A percentile compares a stretch with the other conserved stretches of the same genome.
Evolutionary conservation across 2,113 vertebrate genomes (phyloP).

Genomic region (Microcebus lehilahytsara): DNA sequence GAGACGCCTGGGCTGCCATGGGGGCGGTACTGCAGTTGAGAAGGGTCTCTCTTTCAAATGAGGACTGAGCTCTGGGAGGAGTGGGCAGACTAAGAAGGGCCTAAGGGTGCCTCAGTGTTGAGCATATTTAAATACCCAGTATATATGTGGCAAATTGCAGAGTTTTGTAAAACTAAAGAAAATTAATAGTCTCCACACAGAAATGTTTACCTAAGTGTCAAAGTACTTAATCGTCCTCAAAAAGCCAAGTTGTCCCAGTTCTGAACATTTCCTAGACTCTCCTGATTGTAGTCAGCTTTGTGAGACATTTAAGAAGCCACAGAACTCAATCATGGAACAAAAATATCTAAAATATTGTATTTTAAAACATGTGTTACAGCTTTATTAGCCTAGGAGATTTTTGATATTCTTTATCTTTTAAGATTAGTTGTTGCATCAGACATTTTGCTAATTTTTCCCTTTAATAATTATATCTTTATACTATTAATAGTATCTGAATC

Average conservation of each 20-base stretch:
- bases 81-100: not conserved
- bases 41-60: not conserved
- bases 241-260: not conserved
- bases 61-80: not conserved
- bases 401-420: not conserved
- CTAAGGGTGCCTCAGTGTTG: not conserved
- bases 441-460: not conserved
- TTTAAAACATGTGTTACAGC: not conserved
- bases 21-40: not conserved
- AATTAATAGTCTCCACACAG: not conserved
- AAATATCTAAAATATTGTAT: not conserved
- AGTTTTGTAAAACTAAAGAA: constrained; percentile 16
- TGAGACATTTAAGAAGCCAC: not conserved
- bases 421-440: not conserved
- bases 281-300: not conserved
- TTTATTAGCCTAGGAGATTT: not conserved
- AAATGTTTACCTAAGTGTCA: not conserved
- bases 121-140: not conserved
- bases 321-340: not conserved
- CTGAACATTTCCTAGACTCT: not conserved
- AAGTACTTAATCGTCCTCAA: not conserved
- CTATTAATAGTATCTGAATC: not conserved
- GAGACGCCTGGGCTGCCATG: not conserved
- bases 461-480: not conserved
- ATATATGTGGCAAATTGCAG: not conserved